Percentiles rank a stretch among this genome's conserved stretches.
phyloP scores from a whole-genome alignment of 2,888 invertebrate genomes.

The Lochmaea capreae region DNA sequence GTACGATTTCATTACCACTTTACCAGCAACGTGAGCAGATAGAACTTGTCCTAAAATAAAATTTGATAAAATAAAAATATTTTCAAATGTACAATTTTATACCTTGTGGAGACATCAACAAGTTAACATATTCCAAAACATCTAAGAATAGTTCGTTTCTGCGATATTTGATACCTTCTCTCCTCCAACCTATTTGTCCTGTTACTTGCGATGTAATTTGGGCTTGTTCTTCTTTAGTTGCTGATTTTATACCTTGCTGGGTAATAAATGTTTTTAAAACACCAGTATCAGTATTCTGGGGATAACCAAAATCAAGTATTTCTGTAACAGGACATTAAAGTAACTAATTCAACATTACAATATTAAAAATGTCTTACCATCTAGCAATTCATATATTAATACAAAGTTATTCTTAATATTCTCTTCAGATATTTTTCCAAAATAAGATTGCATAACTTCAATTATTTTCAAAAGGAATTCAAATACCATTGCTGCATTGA shows the following conservation, averaged over 20 bases:
- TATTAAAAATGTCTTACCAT: slow-evolving; percentile 73
- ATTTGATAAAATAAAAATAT: slow-evolving; percentile 10
- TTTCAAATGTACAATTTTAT: slow-evolving; percentile 33
- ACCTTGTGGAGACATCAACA: slow-evolving; percentile 99
- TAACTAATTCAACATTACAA: neutral
- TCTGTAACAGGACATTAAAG: slow-evolving; percentile 71
- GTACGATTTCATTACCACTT: slow-evolving; percentile 99
- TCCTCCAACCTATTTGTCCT: slow-evolving; percentile 98
- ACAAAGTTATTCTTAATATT: slow-evolving; percentile 99
- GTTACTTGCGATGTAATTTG: slow-evolving; percentile 98
- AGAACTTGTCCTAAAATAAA: slow-evolving; percentile 86
- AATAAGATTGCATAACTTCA: slow-evolving; percentile 99
- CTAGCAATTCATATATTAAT: slow-evolving; percentile 97
- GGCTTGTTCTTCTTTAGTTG: slow-evolving; percentile 99
- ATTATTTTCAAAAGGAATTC: slow-evolving; percentile 98
- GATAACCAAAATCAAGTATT: slow-evolving; percentile 99
- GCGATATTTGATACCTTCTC: slow-evolving; percentile 99
- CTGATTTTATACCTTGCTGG: slow-evolving; percentile 98
- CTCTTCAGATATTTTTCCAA: slow-evolving; percentile 99
- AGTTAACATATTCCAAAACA: slow-evolving; percentile 98
- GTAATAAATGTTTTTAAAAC: slow-evolving; percentile 99
- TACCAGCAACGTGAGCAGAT: slow-evolving; percentile 98
- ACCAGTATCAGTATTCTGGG: slow-evolving; percentile 99
- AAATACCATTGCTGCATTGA: slow-evolving; percentile 99
- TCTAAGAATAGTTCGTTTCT: slow-evolving; percentile 98